A percentile compares a stretch with the other conserved stretches of the same genome.
phyloP scores from a whole-genome alignment of 2,888 invertebrate genomes.

The Plebejus melissa region DNA sequence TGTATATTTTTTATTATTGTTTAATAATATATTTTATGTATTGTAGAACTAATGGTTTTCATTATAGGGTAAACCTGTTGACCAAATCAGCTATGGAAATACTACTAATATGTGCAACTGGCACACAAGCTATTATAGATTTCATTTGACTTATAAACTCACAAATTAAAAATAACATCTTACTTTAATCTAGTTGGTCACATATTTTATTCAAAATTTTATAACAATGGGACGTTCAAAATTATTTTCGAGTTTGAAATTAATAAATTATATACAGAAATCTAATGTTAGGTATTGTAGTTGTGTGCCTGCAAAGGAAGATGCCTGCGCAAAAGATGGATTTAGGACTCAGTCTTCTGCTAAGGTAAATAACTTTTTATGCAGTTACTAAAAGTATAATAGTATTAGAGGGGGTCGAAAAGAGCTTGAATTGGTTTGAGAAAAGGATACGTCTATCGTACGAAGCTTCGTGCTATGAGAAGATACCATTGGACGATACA shows the following conservation, averaged over 20 bases:
- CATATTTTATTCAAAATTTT: constrained; percentile 40
- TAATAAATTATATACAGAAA: constrained; percentile 36
- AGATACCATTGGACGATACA: too few relatives aligned
- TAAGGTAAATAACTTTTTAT: neutral
- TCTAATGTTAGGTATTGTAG: constrained; percentile 30
- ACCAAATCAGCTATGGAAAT: neutral
- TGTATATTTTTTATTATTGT: neutral
- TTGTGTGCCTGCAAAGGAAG: neutral
- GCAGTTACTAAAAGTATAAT: too few relatives aligned
- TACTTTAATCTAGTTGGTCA: constrained; percentile 50
- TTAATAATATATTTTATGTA: neutral
- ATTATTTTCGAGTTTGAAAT: constrained; percentile 51
- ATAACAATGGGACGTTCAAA: constrained; percentile 59
- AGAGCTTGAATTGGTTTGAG: too few relatives aligned
- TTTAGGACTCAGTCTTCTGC: neutral
- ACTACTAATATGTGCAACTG: neutral
- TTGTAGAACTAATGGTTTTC: neutral
- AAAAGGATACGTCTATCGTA: too few relatives aligned
- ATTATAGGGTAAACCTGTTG: neutral
- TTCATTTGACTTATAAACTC: neutral
- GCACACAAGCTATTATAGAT: neutral
- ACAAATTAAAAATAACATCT: neutral
- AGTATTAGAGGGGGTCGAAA: too few relatives aligned
- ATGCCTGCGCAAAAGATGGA: neutral
- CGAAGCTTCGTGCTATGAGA: too few relatives aligned